Evolutionary conservation across 2,797 vertebrate genomes (phyloP).

Genomic region (Enteromius viviparus): DNA sequence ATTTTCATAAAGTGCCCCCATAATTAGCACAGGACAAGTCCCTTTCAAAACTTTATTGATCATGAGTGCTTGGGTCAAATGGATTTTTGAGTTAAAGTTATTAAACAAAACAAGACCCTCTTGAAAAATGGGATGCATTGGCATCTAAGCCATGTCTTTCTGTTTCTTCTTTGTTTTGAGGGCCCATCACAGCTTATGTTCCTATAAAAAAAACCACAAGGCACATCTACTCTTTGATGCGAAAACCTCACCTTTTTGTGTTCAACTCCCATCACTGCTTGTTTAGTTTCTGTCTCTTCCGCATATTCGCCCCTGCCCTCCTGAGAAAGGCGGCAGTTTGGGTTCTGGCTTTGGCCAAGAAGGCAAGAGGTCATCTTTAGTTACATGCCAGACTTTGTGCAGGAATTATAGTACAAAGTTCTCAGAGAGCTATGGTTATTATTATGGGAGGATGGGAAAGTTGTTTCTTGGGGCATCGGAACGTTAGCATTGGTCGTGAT

Average conservation of each 20-base stretch:
- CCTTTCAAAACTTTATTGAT: slow-evolving; percentile 30
- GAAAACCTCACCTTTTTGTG: slow-evolving; percentile 59
- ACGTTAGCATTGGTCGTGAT: slow-evolving; percentile 55
- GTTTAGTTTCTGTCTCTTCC: slow-evolving; percentile 57
- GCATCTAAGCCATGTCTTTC: slow-evolving; percentile 45
- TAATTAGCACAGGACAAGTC: slow-evolving; percentile 52
- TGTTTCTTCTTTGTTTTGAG: slow-evolving; percentile 56
- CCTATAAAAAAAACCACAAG: slow-evolving; percentile 40
- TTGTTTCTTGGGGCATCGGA: slow-evolving; percentile 56
- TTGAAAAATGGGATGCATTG: slow-evolving; percentile 1
- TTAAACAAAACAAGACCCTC: slow-evolving; percentile 55
- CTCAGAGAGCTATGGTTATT: slow-evolving; percentile 64
- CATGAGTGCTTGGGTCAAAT: slow-evolving; percentile 22
- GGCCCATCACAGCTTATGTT: slow-evolving; percentile 47
- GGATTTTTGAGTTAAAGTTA: slow-evolving; percentile 49
- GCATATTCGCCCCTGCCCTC: slow-evolving; percentile 50
- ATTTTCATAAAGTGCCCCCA: slow-evolving; percentile 2
- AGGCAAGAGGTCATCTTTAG: slow-evolving; percentile 66
- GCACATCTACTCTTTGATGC: slow-evolving; percentile 60
- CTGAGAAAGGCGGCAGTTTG: slow-evolving; percentile 58
- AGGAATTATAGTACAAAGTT: slow-evolving; percentile 65
- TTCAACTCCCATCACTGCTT: slow-evolving; percentile 53
- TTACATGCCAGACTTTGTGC: slow-evolving; percentile 68
- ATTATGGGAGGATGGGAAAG: slow-evolving; percentile 56
- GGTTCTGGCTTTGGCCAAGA: slow-evolving; percentile 53